These are phyloP conservation scores for Schrankia costaestrigalis DNA, from an alignment of 2,888 invertebrate genomes.

Conservation along the genomic window DNA sequence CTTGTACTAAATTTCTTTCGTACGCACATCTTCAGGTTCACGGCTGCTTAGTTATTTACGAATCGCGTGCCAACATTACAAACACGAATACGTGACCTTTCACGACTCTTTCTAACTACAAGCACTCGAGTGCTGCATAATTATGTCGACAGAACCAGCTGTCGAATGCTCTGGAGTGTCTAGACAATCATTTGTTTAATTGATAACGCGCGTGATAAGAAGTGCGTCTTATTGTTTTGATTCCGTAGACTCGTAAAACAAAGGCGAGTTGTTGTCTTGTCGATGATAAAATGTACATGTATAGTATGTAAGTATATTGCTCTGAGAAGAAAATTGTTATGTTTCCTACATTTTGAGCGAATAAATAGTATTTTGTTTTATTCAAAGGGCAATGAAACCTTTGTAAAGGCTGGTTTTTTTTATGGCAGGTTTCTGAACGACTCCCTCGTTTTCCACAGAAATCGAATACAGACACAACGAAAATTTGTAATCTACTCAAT, in stretches of 20 bases:
- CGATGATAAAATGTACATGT: no score
- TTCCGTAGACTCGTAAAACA: slow-evolving; percentile 1
- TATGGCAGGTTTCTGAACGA: slow-evolving; percentile 3
- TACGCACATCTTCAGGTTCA: slow-evolving; percentile 47
- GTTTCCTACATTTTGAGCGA: no score
- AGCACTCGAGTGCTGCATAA: slow-evolving; percentile 12
- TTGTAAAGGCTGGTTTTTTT: slow-evolving; percentile 3
- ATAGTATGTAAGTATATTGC: no score
- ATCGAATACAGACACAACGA: no score
- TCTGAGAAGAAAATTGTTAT: no score
- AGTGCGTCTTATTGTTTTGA: slow-evolving; percentile 20
- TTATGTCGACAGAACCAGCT: slow-evolving; percentile 18
- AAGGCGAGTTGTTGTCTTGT: no score
- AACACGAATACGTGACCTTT: slow-evolving; percentile 33
- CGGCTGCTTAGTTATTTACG: slow-evolving; percentile 42
- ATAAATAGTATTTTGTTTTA: no score
- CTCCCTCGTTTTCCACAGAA: slow-evolving; percentile 12
- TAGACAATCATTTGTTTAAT: slow-evolving; percentile 10
- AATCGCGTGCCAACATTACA: slow-evolving; percentile 41
- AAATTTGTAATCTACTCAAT: slow-evolving; percentile 40
- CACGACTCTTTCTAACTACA: slow-evolving; percentile 20
- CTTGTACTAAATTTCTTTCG: slow-evolving; percentile 32
- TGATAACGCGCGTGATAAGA: slow-evolving; percentile 19
- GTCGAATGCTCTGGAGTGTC: slow-evolving; percentile 23
- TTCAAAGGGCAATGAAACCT: no score